Percentiles rank a stretch among this genome's conserved stretches.
Conservation (phyloP, 2,797 vertebrate species). For the Sebastes paucispinis region DNA sequence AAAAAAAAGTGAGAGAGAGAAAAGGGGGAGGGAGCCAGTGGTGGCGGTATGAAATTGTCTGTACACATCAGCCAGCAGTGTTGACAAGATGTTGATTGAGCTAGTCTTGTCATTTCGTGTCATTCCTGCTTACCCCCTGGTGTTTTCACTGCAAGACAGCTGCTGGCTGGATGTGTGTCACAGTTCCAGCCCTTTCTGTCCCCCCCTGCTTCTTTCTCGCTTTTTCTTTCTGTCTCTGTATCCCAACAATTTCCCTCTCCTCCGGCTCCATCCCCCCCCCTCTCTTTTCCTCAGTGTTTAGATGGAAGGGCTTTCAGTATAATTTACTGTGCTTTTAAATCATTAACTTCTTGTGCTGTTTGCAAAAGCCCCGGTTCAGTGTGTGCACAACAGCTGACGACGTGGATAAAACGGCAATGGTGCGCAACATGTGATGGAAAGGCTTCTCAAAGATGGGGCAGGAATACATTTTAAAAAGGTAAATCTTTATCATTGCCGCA, state of each 20-base stretch:
- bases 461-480: slow-evolving; percentile 22
- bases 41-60: slow-evolving; percentile 79
- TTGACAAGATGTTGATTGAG: slow-evolving; percentile 86
- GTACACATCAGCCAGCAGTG: slow-evolving; percentile 80
- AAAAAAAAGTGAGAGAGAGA: slow-evolving; percentile 36
- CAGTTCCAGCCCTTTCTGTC: slow-evolving; percentile 60
- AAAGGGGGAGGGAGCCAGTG: slow-evolving; percentile 58
- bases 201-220: neutral
- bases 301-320: slow-evolving; percentile 75
- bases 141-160: slow-evolving; percentile 77
- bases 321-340: slow-evolving; percentile 84
- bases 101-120: slow-evolving; percentile 80
- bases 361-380: slow-evolving; percentile 70
- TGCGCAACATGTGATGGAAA: slow-evolving; percentile 55
- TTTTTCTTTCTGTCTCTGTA: slow-evolving; percentile 41
- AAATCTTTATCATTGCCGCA: slow-evolving; percentile 31
- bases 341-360: slow-evolving; percentile 78
- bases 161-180: slow-evolving; percentile 77
- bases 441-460: slow-evolving; percentile 34
- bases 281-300: slow-evolving; percentile 55
- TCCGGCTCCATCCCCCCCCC: slow-evolving; percentile 20
- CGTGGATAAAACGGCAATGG: slow-evolving; percentile 57
- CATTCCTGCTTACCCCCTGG: slow-evolving; percentile 77
- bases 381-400: slow-evolving; percentile 66
- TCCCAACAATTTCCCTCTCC: slow-evolving; percentile 38